A percentile compares a stretch with the other conserved stretches of the same genome.
Evolutionary conservation across 2,797 vertebrate genomes (phyloP).

Genomic region (Syndactyla subalaris): DNA sequence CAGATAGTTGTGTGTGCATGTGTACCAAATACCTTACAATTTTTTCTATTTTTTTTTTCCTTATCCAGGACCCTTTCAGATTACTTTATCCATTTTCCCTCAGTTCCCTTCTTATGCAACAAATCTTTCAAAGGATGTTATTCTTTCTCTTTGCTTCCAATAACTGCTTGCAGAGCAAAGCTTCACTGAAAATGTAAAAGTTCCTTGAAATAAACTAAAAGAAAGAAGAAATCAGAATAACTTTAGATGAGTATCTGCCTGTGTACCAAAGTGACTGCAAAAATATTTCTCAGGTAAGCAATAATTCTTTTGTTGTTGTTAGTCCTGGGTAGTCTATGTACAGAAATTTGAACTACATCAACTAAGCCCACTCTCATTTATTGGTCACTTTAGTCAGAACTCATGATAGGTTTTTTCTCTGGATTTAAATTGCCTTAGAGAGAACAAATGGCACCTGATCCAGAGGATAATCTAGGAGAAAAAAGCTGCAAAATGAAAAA

Average conservation of each 20-base stretch:
- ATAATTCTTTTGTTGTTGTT: background rate
- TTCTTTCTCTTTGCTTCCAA: background rate
- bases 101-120: background rate
- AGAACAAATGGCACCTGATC: background rate
- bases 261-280: background rate
- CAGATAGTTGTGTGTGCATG: background rate
- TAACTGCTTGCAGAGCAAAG: background rate
- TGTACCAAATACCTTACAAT: background rate
- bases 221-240: conserved; percentile 21
- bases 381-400: background rate
- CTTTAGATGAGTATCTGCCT: background rate
- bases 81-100: background rate
- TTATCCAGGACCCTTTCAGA: background rate
- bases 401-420: background rate
- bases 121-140: background rate
- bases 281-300: background rate
- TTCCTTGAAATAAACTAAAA: background rate
- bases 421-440: background rate
- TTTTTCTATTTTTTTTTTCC: background rate
- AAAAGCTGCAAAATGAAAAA: background rate
- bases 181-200: background rate
- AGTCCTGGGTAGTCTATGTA: background rate
- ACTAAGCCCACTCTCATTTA: background rate
- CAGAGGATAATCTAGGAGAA: background rate
- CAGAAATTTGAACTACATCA: background rate